These are phyloP conservation scores for Gallinago paraguaiae DNA, from an alignment of 2,113 vertebrate genomes.

Conservation along the genomic window DNA sequence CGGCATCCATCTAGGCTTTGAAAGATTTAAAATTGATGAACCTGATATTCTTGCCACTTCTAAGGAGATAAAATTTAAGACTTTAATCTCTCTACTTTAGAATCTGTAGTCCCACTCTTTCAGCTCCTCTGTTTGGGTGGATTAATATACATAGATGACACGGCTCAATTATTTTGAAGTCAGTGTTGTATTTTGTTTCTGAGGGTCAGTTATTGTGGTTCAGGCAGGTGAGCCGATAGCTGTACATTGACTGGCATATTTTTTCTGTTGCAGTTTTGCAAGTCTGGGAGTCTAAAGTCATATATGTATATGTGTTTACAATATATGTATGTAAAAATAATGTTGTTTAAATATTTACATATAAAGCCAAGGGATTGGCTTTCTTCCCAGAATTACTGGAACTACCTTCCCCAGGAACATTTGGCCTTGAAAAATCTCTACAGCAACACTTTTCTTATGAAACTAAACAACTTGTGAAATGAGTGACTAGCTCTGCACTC, in stretches of 20 bases:
- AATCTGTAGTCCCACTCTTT: not conserved
- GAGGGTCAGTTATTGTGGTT: not conserved
- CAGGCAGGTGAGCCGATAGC: not conserved
- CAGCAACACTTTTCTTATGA: constrained; percentile 70
- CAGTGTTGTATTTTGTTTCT: not conserved
- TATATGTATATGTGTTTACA: constrained; percentile 62
- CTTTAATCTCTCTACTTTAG: not conserved
- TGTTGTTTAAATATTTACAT: constrained; percentile 85
- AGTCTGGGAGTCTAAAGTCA: constrained; percentile 43
- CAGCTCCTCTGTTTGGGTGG: not conserved
- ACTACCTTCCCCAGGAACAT: constrained; percentile 82
- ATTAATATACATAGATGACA: not conserved
- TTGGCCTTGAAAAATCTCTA: constrained; percentile 80
- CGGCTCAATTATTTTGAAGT: not conserved
- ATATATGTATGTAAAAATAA: constrained; percentile 68
- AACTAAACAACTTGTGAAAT: constrained; percentile 73
- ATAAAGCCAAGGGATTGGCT: constrained; percentile 76
- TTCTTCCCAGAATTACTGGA: constrained; percentile 83
- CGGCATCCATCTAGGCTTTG: not conserved
- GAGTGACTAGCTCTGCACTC: constrained; percentile 51
- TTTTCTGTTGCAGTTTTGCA: constrained; percentile 35
- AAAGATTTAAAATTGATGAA: not conserved
- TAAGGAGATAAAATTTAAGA: not conserved
- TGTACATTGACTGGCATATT: not conserved
- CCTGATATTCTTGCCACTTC: not conserved